Conservation (phyloP, 2,888 invertebrate genomes). For the Gymnocheta viridis region DNA sequence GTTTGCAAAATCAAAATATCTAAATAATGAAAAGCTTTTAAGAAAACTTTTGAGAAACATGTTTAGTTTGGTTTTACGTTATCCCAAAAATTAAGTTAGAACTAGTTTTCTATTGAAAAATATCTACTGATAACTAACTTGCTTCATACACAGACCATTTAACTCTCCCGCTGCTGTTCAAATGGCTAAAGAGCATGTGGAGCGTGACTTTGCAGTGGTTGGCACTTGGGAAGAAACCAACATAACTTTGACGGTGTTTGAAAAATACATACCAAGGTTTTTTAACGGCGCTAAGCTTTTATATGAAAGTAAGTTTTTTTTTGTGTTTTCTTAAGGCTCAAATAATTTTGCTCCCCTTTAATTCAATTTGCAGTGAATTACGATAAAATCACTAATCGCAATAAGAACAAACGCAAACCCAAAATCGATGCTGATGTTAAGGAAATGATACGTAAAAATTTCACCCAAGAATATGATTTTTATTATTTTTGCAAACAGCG, state of each 20-base stretch:
- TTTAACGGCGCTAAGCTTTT: slow-evolving; percentile 89
- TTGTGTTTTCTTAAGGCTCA: background rate
- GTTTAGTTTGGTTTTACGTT: too few relatives aligned
- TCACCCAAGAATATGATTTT: slow-evolving; percentile 94
- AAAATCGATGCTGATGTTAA: slow-evolving; percentile 91
- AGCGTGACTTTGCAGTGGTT: slow-evolving; percentile 92
- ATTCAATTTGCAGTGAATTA: slow-evolving; percentile 72
- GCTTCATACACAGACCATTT: slow-evolving; percentile 86
- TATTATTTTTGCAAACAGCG: slow-evolving; percentile 94
- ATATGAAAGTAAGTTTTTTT: slow-evolving; percentile 87
- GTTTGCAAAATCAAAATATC: too few relatives aligned
- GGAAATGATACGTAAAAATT: slow-evolving; percentile 91
- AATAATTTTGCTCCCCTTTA: background rate
- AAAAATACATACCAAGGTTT: slow-evolving; percentile 91
- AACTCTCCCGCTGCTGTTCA: slow-evolving; percentile 91
- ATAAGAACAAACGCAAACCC: slow-evolving; percentile 92
- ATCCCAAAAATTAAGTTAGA: too few relatives aligned
- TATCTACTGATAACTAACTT: background rate
- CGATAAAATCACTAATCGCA: slow-evolving; percentile 84
- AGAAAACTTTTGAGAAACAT: too few relatives aligned
- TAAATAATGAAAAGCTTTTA: too few relatives aligned
- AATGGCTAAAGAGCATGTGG: slow-evolving; percentile 91
- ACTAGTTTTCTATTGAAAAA: too few relatives aligned
- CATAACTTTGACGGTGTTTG: slow-evolving; percentile 90
- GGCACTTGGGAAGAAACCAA: slow-evolving; percentile 94